Percentiles rank a stretch among this genome's conserved stretches.
Evolutionary conservation across 30 jellyfish, hydroid and myxozoan species (phyloP).

Genomic region (Chrysaora quinquecirrha): DNA sequence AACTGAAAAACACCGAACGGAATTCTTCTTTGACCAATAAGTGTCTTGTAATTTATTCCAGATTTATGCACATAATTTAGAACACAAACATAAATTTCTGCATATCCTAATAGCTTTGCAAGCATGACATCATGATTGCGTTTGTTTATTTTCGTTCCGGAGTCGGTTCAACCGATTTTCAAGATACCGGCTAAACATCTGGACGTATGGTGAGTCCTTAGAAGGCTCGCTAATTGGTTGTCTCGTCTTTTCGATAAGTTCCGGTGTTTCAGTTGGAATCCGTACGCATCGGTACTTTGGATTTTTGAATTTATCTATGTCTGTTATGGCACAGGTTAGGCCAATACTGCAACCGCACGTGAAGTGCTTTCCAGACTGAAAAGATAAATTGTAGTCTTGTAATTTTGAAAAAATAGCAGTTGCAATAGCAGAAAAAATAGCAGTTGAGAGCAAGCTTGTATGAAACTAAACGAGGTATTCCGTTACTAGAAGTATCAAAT

Average conservation of each 20-base stretch:
- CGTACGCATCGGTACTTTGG: constrained; percentile 80
- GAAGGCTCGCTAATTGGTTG: constrained; percentile 25
- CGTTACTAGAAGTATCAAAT: too few relatives aligned
- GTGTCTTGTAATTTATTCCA: neutral
- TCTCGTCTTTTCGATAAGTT: constrained; percentile 43
- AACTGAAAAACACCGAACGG: too few relatives aligned
- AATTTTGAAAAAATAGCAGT: too few relatives aligned
- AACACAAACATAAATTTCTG: neutral
- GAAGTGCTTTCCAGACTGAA: constrained; percentile 71
- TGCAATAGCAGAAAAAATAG: too few relatives aligned
- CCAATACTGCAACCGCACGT: constrained; percentile 79
- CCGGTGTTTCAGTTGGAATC: constrained; percentile 84
- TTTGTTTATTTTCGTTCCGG: constrained; percentile 3
- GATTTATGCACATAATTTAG: neutral
- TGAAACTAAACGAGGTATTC: too few relatives aligned
- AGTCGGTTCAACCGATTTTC: constrained; percentile 39
- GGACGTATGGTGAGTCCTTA: constrained; percentile 43
- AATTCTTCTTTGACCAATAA: too few relatives aligned
- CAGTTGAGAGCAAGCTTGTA: too few relatives aligned
- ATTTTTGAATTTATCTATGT: constrained; percentile 57
- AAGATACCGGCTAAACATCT: constrained; percentile 36
- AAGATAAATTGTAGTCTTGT: neutral
- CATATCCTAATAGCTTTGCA: neutral
- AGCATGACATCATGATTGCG: neutral
- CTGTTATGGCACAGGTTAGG: constrained; percentile 79